Base-by-base conservation (phyloP, 2,113 vertebrate genomes). In the Arvicanthis niloticus region DNA sequence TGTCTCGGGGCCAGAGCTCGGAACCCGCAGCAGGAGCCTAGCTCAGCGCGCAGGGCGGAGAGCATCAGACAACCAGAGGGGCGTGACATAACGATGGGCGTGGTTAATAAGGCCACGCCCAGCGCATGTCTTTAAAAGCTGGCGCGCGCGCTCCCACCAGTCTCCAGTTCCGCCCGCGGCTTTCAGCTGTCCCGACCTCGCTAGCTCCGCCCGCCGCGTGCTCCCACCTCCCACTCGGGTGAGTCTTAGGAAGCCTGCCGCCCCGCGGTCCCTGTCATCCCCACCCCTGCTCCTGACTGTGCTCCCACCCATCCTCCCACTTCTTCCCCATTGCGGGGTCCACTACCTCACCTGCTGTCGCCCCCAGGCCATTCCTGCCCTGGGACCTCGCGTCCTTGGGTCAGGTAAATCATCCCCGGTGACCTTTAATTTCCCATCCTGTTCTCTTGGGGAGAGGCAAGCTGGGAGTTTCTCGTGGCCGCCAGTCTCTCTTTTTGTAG, bases 171-270 rank as follows among this genome's bases (percentile, higher is more conserved):
- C 48, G 3, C 1, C 0, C 0, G 13, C 7, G 77, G 37, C 0
- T 4, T 5, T 5, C 0, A 0, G 0, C 0, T 0, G 0, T 0
- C 0, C 0, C 0, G 0, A 9, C 0, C 2, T 40, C 4, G 2
- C 11, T 1, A 0, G 9, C 26, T 80, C 62, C 0, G 42, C 78
- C 26, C 0, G 65, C 77, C 45, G 76, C 62, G 82, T 21, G 90
- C 42, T 87, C 81, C 29, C 3, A 51, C 45, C 76, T 81, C 58
- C 34, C 53, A 67, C 40, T 94, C 85, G n/a, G 87, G 97, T 97
- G 92, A 98, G 97, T 87, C 42, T 51, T 3, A 7, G 65, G 78
- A 67, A 22, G n/a, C 19, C 56, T 24, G 73, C 34, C 0, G 5
- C 72, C 60, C 21, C 1, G 42, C 13, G 0, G 56, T 26, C 51